A percentile compares a stretch with the other conserved stretches of the same genome.
Evolutionary conservation across 1,140 invertebrate species (phyloP).

Genomic region (Carcinoscorpius rotundicauda): DNA sequence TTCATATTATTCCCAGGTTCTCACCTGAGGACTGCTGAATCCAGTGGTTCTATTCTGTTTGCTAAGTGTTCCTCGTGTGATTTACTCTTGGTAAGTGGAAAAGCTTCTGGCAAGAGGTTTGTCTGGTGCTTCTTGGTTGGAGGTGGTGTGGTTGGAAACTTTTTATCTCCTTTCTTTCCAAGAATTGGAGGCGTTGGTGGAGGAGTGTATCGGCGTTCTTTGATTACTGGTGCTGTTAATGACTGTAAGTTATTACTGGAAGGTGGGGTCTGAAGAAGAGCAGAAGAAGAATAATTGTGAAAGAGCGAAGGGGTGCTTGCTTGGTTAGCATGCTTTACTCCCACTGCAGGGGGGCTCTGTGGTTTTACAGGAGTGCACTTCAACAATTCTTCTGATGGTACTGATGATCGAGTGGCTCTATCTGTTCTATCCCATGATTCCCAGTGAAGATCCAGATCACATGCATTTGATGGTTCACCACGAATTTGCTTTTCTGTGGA

Average conservation of each 20-base stretch:
- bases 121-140: conserved; percentile 56
- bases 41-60: conserved; percentile 42
- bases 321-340: background rate
- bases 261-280: conserved; percentile 24
- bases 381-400: conserved; percentile 47
- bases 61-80: conserved; percentile 82
- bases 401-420: conserved; percentile 40
- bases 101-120: conserved; percentile 40
- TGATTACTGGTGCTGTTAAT: conserved; percentile 12
- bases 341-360: too few species aligned
- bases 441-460: conserved; percentile 67
- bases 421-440: conserved; percentile 69
- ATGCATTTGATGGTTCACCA: conserved; percentile 39
- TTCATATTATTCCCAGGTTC: background rate
- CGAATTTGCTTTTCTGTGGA: conserved; percentile 45
- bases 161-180: conserved; percentile 32
- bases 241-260: conserved; percentile 11
- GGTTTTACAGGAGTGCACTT: conserved; percentile 17
- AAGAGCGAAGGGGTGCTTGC: conserved; percentile 22
- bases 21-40: conserved; percentile 17
- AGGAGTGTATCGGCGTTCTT: conserved; percentile 37
- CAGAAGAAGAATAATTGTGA: conserved; percentile 12
- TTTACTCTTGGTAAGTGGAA: conserved; percentile 72
- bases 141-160: conserved; percentile 66
- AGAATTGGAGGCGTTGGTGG: conserved; percentile 45